These are phyloP conservation scores for Cephus pygmeus DNA, from an alignment of 2,888 invertebrate genomes.

Conservation along the genomic window DNA sequence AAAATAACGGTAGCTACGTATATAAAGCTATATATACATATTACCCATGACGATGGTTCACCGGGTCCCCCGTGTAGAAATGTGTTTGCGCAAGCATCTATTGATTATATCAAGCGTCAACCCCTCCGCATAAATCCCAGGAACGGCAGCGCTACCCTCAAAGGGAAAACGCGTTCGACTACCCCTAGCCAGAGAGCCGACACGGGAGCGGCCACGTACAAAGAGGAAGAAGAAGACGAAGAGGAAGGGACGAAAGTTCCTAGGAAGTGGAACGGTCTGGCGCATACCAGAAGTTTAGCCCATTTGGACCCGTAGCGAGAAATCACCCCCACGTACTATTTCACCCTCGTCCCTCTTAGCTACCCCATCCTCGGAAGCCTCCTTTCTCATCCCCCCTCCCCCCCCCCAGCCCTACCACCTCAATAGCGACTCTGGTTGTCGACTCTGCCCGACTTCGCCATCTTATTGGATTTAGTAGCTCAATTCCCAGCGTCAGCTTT, in stretches of 20 bases:
- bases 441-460: neutral
- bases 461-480: constrained; percentile 1
- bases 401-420: neutral
- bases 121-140: constrained; percentile 13
- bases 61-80: neutral
- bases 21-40: too few relatives aligned
- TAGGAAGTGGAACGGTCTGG: neutral
- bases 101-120: constrained; percentile 22
- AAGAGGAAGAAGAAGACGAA: neutral
- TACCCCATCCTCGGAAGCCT: neutral
- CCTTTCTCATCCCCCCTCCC: neutral
- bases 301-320: neutral
- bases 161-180: neutral
- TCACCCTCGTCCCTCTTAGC: neutral
- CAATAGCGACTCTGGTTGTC: neutral
- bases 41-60: neutral
- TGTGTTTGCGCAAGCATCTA: constrained; percentile 21
- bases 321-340: neutral
- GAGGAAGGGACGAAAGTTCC: constrained; percentile 1
- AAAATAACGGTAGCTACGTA: neutral
- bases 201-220: neutral
- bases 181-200: neutral
- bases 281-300: constrained; percentile 6
- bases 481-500: neutral
- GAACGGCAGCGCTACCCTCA: neutral